Evolutionary conservation across 2,113 vertebrate species (phyloP).

Genomic region (Microtus richardsoni): DNA sequence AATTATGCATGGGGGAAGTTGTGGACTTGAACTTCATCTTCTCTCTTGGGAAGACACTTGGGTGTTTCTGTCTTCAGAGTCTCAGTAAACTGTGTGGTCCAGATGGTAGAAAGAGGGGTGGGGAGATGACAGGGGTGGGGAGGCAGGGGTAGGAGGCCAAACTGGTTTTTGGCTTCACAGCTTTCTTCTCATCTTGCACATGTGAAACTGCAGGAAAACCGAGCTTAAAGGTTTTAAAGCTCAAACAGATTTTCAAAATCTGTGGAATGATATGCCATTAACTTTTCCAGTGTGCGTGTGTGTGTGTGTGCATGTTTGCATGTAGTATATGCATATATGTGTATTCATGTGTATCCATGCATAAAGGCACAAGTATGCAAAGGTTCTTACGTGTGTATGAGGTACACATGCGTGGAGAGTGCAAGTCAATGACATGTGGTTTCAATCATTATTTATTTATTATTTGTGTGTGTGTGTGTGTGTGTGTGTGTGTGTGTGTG

Average conservation of each 20-base stretch:
- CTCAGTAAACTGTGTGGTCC: neutral
- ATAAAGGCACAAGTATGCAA: neutral
- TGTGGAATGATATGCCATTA: neutral
- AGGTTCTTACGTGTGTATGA: neutral
- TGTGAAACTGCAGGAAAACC: neutral
- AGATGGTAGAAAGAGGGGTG: neutral
- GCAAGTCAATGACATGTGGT: neutral
- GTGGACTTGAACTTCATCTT: neutral
- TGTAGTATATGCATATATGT: too few species aligned
- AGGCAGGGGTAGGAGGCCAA: neutral
- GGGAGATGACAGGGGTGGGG: neutral
- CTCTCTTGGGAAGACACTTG: neutral
- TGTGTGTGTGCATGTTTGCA: neutral
- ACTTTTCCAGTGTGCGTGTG: neutral
- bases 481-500: neutral
- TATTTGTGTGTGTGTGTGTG: neutral
- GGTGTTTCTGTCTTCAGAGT: neutral
- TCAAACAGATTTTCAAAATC: conserved; percentile 4
- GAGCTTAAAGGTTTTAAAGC: neutral
- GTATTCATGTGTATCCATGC: neutral
- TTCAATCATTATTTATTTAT: neutral
- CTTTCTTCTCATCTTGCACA: neutral
- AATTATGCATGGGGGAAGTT: conserved; percentile 7
- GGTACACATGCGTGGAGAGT: neutral
- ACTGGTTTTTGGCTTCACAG: neutral